These are phyloP conservation scores for Ammospiza nelsoni DNA, from an alignment of 2,113 vertebrate genomes.

Conservation along the genomic window DNA sequence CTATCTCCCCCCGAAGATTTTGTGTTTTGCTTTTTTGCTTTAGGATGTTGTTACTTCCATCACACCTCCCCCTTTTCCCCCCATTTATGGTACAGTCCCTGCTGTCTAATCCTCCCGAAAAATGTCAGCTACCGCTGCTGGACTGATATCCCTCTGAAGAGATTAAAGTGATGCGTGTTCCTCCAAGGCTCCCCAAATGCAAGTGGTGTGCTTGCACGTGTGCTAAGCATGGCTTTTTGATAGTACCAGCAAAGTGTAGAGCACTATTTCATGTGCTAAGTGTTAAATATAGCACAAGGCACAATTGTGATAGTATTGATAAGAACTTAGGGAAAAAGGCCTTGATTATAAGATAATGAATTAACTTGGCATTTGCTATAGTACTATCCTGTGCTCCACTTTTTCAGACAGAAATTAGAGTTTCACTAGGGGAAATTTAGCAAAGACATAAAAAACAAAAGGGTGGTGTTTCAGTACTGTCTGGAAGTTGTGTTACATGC, in stretches of 20 bases:
- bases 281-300: background rate
- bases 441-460: background rate
- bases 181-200: background rate
- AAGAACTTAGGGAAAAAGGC: background rate
- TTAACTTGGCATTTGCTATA: background rate
- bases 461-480: background rate
- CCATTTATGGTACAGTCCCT: background rate
- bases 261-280: background rate
- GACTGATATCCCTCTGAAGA: background rate
- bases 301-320: background rate
- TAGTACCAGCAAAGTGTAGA: background rate
- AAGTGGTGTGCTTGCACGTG: background rate
- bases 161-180: background rate
- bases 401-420: background rate
- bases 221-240: background rate
- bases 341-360: background rate
- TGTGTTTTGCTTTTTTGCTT: background rate
- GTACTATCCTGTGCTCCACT: background rate
- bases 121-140: background rate
- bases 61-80: background rate
- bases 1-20: accelerated
- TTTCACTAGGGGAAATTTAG: background rate
- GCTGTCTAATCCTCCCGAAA: background rate
- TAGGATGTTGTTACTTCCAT: background rate
- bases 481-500: background rate